A percentile compares a stretch with the other conserved stretches of the same genome.
Conservation (phyloP, 1,140 invertebrate genomes). For the Drosophila yakuba region DNA sequence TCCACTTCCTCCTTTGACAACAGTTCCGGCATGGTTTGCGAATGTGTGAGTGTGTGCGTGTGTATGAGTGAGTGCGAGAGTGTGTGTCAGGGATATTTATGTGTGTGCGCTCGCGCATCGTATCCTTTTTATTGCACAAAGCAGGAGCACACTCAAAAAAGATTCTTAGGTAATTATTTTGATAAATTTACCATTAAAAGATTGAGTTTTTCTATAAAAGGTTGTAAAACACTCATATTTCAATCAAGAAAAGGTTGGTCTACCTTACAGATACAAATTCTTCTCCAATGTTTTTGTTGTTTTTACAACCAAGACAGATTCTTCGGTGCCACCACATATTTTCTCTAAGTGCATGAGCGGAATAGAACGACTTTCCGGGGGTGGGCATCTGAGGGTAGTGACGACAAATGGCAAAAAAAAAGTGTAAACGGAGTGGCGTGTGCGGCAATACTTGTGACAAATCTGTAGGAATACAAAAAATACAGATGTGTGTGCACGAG, state of each 20-base stretch:
- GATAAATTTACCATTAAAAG: background rate
- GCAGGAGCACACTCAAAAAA: constrained; percentile 28
- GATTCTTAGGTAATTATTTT: background rate
- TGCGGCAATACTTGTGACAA: constrained; percentile 78
- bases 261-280: background rate
- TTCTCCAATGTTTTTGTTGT: background rate
- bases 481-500: constrained; percentile 44
- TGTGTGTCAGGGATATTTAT: constrained; percentile 64
- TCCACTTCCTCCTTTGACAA: constrained; percentile 52
- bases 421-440: constrained; percentile 42
- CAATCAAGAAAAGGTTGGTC: background rate
- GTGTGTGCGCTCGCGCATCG: constrained; percentile 77
- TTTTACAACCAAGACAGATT: too few relatives aligned
- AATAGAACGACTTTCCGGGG: constrained; percentile 16
- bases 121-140: constrained; percentile 76
- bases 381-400: constrained; percentile 35
- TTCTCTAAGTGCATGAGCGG: constrained; percentile 5
- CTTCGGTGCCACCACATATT: background rate
- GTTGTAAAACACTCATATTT: too few relatives aligned
- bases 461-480: constrained; percentile 57
- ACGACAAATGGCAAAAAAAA: constrained; percentile 70
- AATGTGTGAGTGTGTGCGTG: constrained; percentile 1
- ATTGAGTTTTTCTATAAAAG: too few relatives aligned
- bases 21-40: constrained; percentile 49
- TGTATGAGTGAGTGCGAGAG: constrained; percentile 22